phyloP scores from a whole-genome alignment of 1,140 invertebrate species.

The Caenorhabditis elegans region DNA sequence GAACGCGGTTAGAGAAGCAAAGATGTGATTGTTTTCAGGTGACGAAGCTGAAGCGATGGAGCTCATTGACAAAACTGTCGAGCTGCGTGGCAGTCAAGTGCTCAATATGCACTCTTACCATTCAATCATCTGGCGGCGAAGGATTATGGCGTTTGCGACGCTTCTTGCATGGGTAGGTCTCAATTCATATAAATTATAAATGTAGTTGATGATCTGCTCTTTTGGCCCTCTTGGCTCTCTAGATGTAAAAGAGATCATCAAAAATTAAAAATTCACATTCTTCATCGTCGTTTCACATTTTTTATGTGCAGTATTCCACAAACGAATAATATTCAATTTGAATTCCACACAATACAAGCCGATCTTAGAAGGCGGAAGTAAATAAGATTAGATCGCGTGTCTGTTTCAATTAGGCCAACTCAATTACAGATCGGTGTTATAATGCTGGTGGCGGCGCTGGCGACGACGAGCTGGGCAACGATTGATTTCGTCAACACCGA shows the following conservation, averaged over 20 bases:
- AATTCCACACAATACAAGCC: neutral
- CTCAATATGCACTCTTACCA: constrained; percentile 56
- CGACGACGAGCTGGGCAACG: constrained; percentile 54
- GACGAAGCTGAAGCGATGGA: constrained; percentile 43
- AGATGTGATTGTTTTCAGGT: constrained; percentile 27
- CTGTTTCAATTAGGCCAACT: neutral
- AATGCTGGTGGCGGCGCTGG: constrained; percentile 53
- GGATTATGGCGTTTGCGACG: constrained; percentile 54
- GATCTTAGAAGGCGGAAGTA: neutral
- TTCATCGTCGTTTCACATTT: neutral
- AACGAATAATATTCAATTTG: neutral
- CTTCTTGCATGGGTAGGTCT: constrained; percentile 54
- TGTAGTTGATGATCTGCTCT: too few relatives aligned
- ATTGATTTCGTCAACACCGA: constrained; percentile 59
- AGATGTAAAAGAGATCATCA: neutral
- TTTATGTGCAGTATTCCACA: neutral
- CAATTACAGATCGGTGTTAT: constrained; percentile 46
- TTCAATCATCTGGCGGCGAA: constrained; percentile 51
- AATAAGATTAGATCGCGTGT: neutral
- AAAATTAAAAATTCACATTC: neutral
- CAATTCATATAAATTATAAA: neutral
- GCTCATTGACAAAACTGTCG: constrained; percentile 55
- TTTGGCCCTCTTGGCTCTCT: too few relatives aligned
- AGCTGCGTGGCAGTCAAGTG: constrained; percentile 56
- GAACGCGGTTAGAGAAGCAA: neutral